phyloP scores from a whole-genome alignment of 2,797 vertebrate species.

The Craterocephalus amniculus region DNA sequence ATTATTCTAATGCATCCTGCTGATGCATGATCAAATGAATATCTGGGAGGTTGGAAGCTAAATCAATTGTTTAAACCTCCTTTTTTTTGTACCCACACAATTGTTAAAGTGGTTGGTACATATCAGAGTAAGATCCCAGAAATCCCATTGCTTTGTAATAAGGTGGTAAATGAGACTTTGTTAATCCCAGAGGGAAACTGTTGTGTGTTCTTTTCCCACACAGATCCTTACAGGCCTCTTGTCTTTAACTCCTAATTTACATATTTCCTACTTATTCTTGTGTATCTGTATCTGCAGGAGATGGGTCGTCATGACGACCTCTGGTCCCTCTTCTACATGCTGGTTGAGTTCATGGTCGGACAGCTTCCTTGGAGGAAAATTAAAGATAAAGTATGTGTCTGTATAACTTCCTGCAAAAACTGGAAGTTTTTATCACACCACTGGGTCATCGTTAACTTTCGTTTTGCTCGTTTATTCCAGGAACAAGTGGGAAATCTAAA shows the following conservation, averaged over 20 bases:
- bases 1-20: neutral
- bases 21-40: neutral
- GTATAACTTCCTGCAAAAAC: neutral
- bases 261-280: neutral
- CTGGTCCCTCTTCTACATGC: conserved; percentile 99
- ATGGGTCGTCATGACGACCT: conserved; percentile 98
- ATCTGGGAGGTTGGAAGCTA: neutral
- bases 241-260: neutral
- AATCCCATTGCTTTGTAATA: neutral
- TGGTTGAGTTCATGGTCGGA: conserved; percentile 96
- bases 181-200: too few relatives aligned
- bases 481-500: conserved; percentile 99
- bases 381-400: conserved; percentile 92
- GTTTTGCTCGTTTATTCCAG: conserved; percentile 67
- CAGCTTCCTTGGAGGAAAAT: conserved; percentile 99
- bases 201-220: neutral
- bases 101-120: too few relatives aligned
- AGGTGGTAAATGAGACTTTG: neutral
- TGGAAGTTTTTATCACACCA: neutral
- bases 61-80: neutral
- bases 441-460: neutral
- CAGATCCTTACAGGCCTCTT: neutral
- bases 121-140: too few relatives aligned
- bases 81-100: too few relatives aligned
- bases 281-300: conserved; percentile 82